Evolutionary conservation across 2,888 invertebrate genomes (phyloP), one percentile per base, ranked within the genome.

Genomic region (Venusia cambrica): DNA sequence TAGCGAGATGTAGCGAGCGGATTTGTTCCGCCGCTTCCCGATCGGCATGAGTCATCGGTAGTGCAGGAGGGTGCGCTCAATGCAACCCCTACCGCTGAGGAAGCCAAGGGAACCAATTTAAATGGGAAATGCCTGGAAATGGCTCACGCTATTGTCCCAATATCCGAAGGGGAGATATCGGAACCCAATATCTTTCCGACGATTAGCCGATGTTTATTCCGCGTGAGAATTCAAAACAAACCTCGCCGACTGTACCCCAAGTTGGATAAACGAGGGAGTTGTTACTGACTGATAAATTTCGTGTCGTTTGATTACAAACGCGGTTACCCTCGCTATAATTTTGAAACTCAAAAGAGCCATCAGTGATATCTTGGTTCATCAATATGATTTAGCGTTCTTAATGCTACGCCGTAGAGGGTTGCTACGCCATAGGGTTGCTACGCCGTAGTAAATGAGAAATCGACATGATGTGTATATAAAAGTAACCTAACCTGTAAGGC

Each of bases 41-140:
- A 36, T 36, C 27, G 45, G 45, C 43, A 48, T 67, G 66, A 67
- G 60, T 67, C 66, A 67, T 59, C 62, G 45, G 36, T 24, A 48
- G 30, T 39, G 40, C 59, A 54, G 62, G 40, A 51, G 55, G 57
- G 55, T 56, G 34, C 29, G 44, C 50, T 60, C 53, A 50, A 54
- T 52, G 62, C 60, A 54, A 57, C 69, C 65, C 67, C 62, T 41
- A 57, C 62, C 73, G 74, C 76, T 74, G 76, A 75, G 75, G 71
- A 76, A 73, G 66, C 65, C 60, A 61, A 68, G 80, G 78, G 80
- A 71, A 70, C 78, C 69, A 73, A 77, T 78, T 78, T 71, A 77
- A 81, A 81, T 72, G 73, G 81, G 78, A 81, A 80, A 78, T 69
- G 77, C 71, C 77, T 80, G 73, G 76, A 83, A 81, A 81, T 76